Conservation (phyloP, 2,888 invertebrate genomes). For the Heliconius sara region DNA sequence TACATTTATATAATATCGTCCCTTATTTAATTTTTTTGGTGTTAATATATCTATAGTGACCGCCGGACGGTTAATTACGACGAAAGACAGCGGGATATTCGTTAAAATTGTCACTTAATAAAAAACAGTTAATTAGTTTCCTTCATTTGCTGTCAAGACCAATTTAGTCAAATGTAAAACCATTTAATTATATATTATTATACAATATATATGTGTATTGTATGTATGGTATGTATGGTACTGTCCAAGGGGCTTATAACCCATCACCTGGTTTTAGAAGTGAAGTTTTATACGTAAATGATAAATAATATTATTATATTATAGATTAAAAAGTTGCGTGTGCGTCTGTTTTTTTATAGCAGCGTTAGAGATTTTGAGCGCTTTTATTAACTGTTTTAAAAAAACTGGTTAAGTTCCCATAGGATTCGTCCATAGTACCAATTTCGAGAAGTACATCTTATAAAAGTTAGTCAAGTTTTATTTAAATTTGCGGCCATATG, state of each 20-base stretch:
- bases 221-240: neutral
- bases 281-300: neutral
- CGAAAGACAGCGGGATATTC: conserved; percentile 18
- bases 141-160: conserved; percentile 15
- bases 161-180: conserved; percentile 15
- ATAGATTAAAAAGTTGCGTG: too few species aligned
- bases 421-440: too few species aligned
- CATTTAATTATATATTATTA: conserved; percentile 17
- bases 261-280: neutral
- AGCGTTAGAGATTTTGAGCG: too few species aligned
- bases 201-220: neutral
- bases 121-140: conserved; percentile 16
- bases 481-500: too few species aligned
- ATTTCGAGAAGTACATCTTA: too few species aligned
- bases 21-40: neutral
- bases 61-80: conserved; percentile 15
- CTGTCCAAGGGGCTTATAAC: neutral
- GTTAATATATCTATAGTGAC: conserved; percentile 2
- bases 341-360: too few species aligned
- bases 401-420: too few species aligned
- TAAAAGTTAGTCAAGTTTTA: too few species aligned
- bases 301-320: too few species aligned
- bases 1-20: neutral
- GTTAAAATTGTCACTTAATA: conserved; percentile 26
- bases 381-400: too few species aligned